These are phyloP conservation scores for Zaprionus ghesquierei DNA, from an alignment of 1,140 invertebrate genomes.

Conservation along the genomic window DNA sequence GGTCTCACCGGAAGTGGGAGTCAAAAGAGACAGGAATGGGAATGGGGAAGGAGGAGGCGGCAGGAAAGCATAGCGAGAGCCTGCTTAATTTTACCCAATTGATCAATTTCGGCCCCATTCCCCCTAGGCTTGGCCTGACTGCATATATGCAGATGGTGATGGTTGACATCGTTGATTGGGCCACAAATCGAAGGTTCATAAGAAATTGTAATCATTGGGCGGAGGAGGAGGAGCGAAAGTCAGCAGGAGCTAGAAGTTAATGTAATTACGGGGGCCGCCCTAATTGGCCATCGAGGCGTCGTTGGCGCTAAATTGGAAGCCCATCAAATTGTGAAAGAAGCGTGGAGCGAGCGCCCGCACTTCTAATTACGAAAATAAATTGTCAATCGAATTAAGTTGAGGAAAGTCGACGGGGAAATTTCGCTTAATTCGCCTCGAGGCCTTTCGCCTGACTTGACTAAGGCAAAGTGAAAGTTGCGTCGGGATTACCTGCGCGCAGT, in stretches of 20 bases:
- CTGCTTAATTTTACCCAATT: conserved; percentile 74
- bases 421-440: background rate
- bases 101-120: conserved; percentile 58
- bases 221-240: conserved; percentile 7
- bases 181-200: conserved; percentile 50
- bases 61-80: conserved; percentile 33
- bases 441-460: conserved; percentile 11
- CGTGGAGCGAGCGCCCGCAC: conserved; percentile 21
- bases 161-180: conserved; percentile 53
- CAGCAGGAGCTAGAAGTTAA: conserved; percentile 54
- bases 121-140: background rate
- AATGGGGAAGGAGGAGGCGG: background rate
- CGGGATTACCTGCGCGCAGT: conserved; percentile 13
- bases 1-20: background rate
- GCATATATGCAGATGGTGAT: conserved; percentile 75
- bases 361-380: conserved; percentile 68
- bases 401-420: background rate
- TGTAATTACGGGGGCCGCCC: conserved; percentile 56
- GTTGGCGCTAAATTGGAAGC: conserved; percentile 59
- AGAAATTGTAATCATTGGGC: conserved; percentile 33
- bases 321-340: conserved; percentile 37
- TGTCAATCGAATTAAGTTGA: conserved; percentile 38
- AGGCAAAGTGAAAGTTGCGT: conserved; percentile 19
- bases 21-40: background rate
- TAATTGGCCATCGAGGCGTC: conserved; percentile 60